phyloP scores from a whole-genome alignment of 2,888 invertebrate genomes.

The Athrips mouffetella region DNA sequence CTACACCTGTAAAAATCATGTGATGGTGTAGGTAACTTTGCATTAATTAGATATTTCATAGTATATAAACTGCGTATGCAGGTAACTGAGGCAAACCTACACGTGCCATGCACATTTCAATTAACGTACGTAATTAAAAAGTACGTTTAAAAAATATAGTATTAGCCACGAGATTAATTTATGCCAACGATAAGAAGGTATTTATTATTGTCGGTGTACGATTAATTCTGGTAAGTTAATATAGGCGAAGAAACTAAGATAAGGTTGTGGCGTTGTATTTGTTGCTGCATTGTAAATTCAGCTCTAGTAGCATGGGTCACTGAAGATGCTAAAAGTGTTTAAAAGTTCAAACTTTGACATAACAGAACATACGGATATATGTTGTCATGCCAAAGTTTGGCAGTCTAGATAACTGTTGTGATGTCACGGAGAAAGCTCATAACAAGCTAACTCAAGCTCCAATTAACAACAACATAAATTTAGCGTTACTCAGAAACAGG shows the following conservation, averaged over 20 bases:
- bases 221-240: conserved; percentile 59
- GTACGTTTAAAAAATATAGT: conserved; percentile 58
- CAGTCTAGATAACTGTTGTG: too few relatives aligned
- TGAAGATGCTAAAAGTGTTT: too few relatives aligned
- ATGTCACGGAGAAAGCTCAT: too few relatives aligned
- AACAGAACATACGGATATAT: too few relatives aligned
- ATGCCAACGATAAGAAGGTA: conserved; percentile 63
- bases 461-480: too few relatives aligned
- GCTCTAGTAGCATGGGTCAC: too few relatives aligned
- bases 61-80: too few relatives aligned
- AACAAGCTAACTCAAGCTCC: too few relatives aligned
- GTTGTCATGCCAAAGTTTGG: not conserved
- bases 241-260: conserved; percentile 42
- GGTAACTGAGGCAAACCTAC: conserved; percentile 17
- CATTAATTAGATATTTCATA: too few relatives aligned
- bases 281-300: not conserved
- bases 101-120: conserved; percentile 42
- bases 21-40: not conserved
- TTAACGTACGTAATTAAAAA: conserved; percentile 73
- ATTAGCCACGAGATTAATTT: conserved; percentile 67
- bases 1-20: too few relatives aligned
- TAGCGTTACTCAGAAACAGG: too few relatives aligned
- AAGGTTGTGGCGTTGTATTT: conserved; percentile 34
- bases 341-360: too few relatives aligned
- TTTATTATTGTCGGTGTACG: conserved; percentile 62